These are phyloP conservation scores for Lamprologus ornatipinnis DNA, from an alignment of 2,113 vertebrate species.

Conservation along the genomic window DNA sequence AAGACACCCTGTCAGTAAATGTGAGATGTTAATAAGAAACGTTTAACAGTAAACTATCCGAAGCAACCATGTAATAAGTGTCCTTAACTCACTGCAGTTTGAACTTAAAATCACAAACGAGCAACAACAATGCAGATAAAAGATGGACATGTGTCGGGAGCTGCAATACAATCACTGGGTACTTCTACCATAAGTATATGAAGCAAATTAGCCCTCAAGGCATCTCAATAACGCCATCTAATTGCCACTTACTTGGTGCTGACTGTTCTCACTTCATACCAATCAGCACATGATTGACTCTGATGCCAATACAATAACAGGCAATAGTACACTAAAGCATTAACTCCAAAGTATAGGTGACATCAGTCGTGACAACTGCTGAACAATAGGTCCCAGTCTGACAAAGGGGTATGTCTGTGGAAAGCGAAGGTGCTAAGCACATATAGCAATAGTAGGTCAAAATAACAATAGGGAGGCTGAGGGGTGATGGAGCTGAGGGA, in stretches of 20 bases:
- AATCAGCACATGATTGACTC: slow-evolving; percentile 12
- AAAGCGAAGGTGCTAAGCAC: slow-evolving; percentile 28
- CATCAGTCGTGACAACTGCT: slow-evolving; percentile 27
- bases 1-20: slow-evolving; percentile 9
- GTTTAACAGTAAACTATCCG: neutral
- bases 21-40: neutral
- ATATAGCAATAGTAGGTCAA: slow-evolving; percentile 50
- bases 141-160: neutral
- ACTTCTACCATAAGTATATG: slow-evolving; percentile 38
- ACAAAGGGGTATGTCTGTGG: slow-evolving; percentile 41
- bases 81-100: neutral
- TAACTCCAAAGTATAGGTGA: slow-evolving; percentile 11
- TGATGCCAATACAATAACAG: neutral
- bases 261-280: slow-evolving; percentile 32
- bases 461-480: slow-evolving; percentile 56
- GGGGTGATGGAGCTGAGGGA: slow-evolving; percentile 45
- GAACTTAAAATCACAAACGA: neutral
- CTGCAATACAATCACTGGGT: slow-evolving; percentile 25
- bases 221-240: slow-evolving; percentile 62
- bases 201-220: slow-evolving; percentile 60
- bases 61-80: neutral
- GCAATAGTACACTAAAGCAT: neutral
- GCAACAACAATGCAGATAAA: neutral
- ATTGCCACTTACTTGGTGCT: slow-evolving; percentile 44
- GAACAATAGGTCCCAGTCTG: slow-evolving; percentile 39